These are phyloP conservation scores for Rachycentron canadum DNA, from an alignment of 2,797 vertebrate genomes.

Conservation along the genomic window DNA sequence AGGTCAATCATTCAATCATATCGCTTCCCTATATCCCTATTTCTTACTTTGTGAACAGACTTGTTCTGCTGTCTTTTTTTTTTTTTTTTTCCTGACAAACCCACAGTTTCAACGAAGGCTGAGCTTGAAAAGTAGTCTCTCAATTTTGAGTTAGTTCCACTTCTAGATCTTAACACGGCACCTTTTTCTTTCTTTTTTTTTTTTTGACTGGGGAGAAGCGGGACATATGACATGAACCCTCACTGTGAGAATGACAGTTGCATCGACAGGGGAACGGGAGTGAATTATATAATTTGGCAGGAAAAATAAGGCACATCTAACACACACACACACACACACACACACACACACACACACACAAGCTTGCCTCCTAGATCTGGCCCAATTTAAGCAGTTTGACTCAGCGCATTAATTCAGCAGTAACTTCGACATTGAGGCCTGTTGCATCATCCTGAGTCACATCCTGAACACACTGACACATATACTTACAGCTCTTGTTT, in stretches of 20 bases:
- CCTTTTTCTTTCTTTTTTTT: too few relatives aligned
- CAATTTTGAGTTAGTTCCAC: not conserved
- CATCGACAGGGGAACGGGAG: not conserved
- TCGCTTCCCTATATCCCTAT: not conserved
- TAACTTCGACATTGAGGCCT: not conserved
- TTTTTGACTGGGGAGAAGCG: too few relatives aligned
- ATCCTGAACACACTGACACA: slow-evolving; percentile 10
- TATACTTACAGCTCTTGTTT: not conserved
- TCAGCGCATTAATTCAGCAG: slow-evolving; percentile 24
- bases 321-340: slow-evolving; percentile 2
- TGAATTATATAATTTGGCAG: slow-evolving; percentile 22
- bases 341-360: slow-evolving; percentile 5
- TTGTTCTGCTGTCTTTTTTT: not conserved
- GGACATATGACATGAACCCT: not conserved
- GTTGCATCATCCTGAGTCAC: slow-evolving; percentile 40
- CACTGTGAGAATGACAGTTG: not conserved
- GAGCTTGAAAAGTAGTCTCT: not conserved
- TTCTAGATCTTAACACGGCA: not conserved
- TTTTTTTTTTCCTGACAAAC: not conserved
- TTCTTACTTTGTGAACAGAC: not conserved
- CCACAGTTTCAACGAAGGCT: not conserved
- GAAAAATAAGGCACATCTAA: slow-evolving; percentile 18
- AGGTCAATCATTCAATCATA: not conserved
- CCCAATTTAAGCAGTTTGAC: slow-evolving; percentile 26
- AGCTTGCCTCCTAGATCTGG: not conserved